These are phyloP conservation scores for Dorcus parallelipipedus DNA, from an alignment of 2,888 invertebrate species.

Conservation along the genomic window DNA sequence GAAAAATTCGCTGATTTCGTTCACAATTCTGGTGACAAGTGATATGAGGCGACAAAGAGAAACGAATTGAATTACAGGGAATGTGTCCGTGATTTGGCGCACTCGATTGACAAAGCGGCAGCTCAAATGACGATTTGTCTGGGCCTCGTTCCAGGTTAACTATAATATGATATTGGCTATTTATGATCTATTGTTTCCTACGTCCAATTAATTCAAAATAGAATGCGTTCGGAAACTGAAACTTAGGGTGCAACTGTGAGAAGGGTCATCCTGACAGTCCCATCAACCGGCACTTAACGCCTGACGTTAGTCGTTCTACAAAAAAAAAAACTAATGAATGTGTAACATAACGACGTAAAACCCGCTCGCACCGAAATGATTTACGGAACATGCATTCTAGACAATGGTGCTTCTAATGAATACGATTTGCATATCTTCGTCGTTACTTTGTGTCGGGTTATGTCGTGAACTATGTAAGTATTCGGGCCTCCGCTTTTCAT, in stretches of 20 bases:
- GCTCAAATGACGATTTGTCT: constrained; percentile 31
- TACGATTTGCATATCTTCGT: constrained; percentile 28
- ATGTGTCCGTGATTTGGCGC: constrained; percentile 29
- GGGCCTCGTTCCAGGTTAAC: constrained; percentile 16
- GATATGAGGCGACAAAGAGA: constrained; percentile 38
- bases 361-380: constrained; percentile 30
- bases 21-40: constrained; percentile 36
- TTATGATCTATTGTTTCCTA: not conserved
- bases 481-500: constrained; percentile 33
- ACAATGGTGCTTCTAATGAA: constrained; percentile 42
- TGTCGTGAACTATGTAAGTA: constrained; percentile 35
- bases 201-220: too few species aligned
- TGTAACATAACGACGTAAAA: constrained; percentile 35
- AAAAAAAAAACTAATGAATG: constrained; percentile 32
- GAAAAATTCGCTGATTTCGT: constrained; percentile 40
- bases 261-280: constrained; percentile 8
- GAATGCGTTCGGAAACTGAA: too few species aligned
- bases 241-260: too few species aligned
- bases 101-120: constrained; percentile 31
- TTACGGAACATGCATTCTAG: constrained; percentile 41
- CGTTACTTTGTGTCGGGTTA: constrained; percentile 45
- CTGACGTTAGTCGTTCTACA: constrained; percentile 25
- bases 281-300: constrained; percentile 31
- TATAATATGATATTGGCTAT: constrained; percentile 5
- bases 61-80: constrained; percentile 35